These are phyloP conservation scores for Planococcus citri DNA, from an alignment of 1,140 invertebrate genomes.

Conservation along the genomic window DNA sequence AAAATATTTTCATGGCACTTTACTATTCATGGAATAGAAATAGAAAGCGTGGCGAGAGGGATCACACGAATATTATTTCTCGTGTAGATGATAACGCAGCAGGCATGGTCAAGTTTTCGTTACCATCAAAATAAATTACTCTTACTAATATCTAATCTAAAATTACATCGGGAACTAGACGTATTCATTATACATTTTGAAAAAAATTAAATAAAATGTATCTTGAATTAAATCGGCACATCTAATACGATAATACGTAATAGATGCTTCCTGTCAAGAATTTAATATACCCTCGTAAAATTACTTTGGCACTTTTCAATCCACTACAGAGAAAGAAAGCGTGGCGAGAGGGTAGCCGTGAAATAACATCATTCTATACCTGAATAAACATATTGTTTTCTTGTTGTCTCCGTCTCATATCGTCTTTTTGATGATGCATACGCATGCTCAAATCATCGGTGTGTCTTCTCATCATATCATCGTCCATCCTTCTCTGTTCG, in stretches of 20 bases:
- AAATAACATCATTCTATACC: slow-evolving; percentile 34
- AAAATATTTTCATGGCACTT: slow-evolving; percentile 4
- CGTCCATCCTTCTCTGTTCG: slow-evolving; percentile 61
- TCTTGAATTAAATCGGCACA: slow-evolving; percentile 8
- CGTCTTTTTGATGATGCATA: slow-evolving; percentile 63
- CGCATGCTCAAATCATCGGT: slow-evolving; percentile 60
- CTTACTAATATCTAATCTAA: no score
- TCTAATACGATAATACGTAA: neutral
- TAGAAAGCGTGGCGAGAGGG: slow-evolving; percentile 17
- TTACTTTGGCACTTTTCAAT: slow-evolving; percentile 8
- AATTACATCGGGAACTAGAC: no score
- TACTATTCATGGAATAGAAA: neutral
- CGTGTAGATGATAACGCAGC: neutral
- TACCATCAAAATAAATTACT: no score
- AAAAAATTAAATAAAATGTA: neutral
- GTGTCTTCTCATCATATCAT: slow-evolving; percentile 53
- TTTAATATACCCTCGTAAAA: neutral
- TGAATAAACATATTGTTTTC: slow-evolving; percentile 71
- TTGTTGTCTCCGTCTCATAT: slow-evolving; percentile 62
- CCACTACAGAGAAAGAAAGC: neutral
- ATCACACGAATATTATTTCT: neutral
- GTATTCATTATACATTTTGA: no score
- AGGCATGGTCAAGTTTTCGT: no score
- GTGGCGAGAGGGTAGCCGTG: slow-evolving; percentile 8
- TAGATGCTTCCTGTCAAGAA: slow-evolving; percentile 10